phyloP scores from a whole-genome alignment of 1,140 invertebrate genomes.

The Leptestheria dahalacensis region DNA sequence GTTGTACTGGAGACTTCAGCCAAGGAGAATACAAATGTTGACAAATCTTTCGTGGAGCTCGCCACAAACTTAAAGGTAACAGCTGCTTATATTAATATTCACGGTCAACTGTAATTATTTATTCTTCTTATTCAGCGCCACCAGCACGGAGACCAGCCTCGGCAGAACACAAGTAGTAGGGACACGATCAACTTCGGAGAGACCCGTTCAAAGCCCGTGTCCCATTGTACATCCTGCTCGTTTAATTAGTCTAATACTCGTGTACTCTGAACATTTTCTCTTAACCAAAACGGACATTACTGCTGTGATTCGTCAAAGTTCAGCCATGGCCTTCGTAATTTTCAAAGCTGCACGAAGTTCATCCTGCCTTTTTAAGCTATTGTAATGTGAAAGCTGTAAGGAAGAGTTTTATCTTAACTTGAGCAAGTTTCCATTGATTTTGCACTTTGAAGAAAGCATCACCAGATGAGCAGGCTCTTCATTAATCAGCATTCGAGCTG shows the following conservation, averaged over 20 bases:
- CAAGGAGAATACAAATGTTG: conserved; percentile 84
- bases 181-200: background rate
- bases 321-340: too few relatives aligned
- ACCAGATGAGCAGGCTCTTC: too few relatives aligned
- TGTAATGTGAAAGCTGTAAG: too few relatives aligned
- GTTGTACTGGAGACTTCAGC: conserved; percentile 80
- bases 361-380: too few relatives aligned
- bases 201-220: background rate
- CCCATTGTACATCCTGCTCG: background rate
- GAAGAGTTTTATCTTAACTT: too few relatives aligned
- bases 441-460: too few relatives aligned
- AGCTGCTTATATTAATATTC: conserved; percentile 5
- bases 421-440: too few relatives aligned
- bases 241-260: background rate
- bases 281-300: too few relatives aligned
- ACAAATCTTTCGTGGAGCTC: conserved; percentile 74
- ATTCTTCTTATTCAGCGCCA: background rate
- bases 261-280: background rate
- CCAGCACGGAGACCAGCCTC: background rate
- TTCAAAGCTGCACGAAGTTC: too few relatives aligned
- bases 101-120: background rate
- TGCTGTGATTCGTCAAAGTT: too few relatives aligned
- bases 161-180: background rate
- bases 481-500: too few relatives aligned
- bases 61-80: conserved; percentile 70